Conservation (phyloP, 2,888 invertebrate genomes). For the Autographa pulchrina region DNA sequence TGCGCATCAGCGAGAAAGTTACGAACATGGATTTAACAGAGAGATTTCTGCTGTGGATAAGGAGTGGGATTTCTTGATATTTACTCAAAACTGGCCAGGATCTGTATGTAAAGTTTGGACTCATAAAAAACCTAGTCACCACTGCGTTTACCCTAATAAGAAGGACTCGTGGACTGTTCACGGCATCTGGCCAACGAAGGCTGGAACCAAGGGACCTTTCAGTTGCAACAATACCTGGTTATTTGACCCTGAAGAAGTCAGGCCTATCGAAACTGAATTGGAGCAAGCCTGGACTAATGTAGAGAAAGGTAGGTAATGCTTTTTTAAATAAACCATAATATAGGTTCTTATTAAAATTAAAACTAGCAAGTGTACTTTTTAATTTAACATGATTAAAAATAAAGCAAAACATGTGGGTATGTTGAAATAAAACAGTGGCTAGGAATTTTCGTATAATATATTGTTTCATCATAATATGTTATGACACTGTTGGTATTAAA, state of each 20-base stretch:
- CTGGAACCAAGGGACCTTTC: conserved; percentile 91
- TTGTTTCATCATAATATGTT: no score
- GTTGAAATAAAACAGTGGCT: no score
- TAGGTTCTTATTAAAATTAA: no score
- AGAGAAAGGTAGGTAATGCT: conserved; percentile 90
- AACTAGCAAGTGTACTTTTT: no score
- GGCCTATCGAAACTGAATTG: conserved; percentile 88
- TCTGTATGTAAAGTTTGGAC: conserved; percentile 92
- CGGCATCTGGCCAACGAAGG: conserved; percentile 95
- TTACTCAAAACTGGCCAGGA: conserved; percentile 76
- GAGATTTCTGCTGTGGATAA: conserved; percentile 48
- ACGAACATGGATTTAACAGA: conserved; percentile 8
- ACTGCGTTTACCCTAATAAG: conserved; percentile 90
- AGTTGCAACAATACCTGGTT: conserved; percentile 92
- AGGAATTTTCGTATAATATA: no score
- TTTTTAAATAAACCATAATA: no score
- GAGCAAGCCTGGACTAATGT: conserved; percentile 93
- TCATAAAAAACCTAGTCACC: conserved; percentile 87
- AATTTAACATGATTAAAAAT: no score
- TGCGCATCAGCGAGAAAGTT: conserved; percentile 35
- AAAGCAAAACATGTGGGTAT: no score
- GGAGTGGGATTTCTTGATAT: conserved; percentile 93
- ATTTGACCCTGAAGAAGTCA: conserved; percentile 91
- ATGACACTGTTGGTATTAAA: no score
- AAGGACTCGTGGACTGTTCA: conserved; percentile 93